Evolutionary conservation across 1,140 invertebrate species (phyloP).

Genomic region (Atopsyche davidsoni): DNA sequence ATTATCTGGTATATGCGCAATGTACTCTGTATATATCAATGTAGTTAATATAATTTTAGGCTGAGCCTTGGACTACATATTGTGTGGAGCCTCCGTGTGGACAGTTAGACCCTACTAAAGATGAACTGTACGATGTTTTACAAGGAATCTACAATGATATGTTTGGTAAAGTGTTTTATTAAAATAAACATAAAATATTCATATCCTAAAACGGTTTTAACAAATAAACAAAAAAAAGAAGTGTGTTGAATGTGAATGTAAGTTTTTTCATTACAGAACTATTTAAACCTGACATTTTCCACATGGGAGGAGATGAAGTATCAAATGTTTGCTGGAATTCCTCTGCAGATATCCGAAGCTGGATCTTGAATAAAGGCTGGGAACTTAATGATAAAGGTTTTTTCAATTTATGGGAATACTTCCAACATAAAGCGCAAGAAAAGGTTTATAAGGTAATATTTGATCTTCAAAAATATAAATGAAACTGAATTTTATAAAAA

Average conservation of each 20-base stretch:
- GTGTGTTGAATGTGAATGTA: too few relatives aligned
- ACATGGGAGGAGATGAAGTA: constrained; percentile 86
- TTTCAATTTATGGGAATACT: constrained; percentile 69
- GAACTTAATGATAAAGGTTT: constrained; percentile 55
- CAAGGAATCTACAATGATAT: constrained; percentile 65
- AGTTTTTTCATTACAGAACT: constrained; percentile 46
- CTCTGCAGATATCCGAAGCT: constrained; percentile 57
- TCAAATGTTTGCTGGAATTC: constrained; percentile 72
- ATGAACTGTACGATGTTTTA: constrained; percentile 66
- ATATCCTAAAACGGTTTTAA: too few relatives aligned
- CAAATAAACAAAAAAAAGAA: too few relatives aligned
- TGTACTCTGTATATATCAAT: too few relatives aligned
- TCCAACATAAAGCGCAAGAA: constrained; percentile 61
- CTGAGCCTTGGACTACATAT: constrained; percentile 68
- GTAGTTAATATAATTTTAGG: too few relatives aligned
- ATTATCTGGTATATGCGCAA: too few relatives aligned
- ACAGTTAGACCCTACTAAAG: constrained; percentile 72
- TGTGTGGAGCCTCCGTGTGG: constrained; percentile 85
- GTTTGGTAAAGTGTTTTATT: too few relatives aligned
- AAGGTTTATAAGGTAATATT: constrained; percentile 53
- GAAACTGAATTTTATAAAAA: too few relatives aligned
- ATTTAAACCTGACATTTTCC: constrained; percentile 72
- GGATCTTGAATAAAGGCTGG: constrained; percentile 63
- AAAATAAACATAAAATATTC: too few relatives aligned
- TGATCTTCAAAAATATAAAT: too few relatives aligned